A percentile compares a stretch with the other conserved stretches of the same genome.
These are phyloP conservation scores for Mimas tiliae DNA, from an alignment of 2,888 invertebrate genomes.

Conservation along the genomic window DNA sequence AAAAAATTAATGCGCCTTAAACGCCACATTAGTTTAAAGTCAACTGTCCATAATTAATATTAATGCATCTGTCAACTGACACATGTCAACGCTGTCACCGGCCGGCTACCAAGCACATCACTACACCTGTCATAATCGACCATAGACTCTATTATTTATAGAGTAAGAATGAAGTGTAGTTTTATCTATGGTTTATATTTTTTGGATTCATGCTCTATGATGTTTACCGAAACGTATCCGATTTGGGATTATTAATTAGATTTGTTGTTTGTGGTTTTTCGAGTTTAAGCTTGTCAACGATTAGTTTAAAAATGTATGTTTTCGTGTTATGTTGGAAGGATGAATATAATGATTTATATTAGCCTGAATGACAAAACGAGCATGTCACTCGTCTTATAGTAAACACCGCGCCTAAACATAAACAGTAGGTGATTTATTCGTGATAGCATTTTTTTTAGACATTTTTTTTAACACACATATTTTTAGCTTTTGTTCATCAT, in stretches of 20 bases:
- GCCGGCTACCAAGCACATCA: conserved; percentile 36
- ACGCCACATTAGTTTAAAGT: conserved; percentile 36
- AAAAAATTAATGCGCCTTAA: conserved; percentile 18
- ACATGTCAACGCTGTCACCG: conserved; percentile 69
- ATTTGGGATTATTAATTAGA: conserved; percentile 30
- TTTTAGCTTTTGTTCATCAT: no score
- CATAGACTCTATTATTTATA: conserved; percentile 38
- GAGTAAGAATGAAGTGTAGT: conserved; percentile 34
- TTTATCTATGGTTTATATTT: neutral
- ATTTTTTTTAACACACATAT: no score
- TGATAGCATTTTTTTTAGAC: no score
- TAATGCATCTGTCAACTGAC: conserved; percentile 67
- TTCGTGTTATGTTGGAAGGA: neutral
- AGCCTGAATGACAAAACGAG: no score
- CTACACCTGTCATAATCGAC: conserved; percentile 37
- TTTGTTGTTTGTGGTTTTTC: conserved; percentile 18
- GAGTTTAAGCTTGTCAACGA: conserved; percentile 16
- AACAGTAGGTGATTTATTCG: no score
- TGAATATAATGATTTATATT: neutral
- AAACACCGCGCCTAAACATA: no score
- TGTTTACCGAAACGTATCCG: conserved; percentile 28
- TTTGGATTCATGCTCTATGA: conserved; percentile 20
- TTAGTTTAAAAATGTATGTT: conserved; percentile 21
- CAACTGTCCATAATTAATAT: conserved; percentile 68
- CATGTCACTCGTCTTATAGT: no score